Base-by-base conservation (phyloP, 2,797 vertebrate genomes). In the Helicolenus hilgendorfi region DNA sequence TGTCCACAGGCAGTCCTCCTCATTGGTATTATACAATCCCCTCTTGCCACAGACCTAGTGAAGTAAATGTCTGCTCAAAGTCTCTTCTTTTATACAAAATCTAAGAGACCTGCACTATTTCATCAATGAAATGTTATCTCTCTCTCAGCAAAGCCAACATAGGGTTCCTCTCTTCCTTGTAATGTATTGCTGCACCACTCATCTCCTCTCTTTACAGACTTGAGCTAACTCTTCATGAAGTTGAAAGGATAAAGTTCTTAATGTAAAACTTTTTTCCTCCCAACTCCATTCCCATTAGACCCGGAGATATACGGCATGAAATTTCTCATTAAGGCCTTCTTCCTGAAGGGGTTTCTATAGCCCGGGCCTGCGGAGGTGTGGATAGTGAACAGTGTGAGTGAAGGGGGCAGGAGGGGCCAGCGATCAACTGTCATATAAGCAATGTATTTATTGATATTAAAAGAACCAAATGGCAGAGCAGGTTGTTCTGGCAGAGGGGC, bases 321-420 rank as follows among this genome's bases (percentile, higher is more conserved):
- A 91, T 89, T 88, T 87, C 83, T 91, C 83, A 93, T 95, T 92
- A 91, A 85, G 36, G 24, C 71, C 58, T 82, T 65, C 27, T n/a
- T 89, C 72, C 86, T 77, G 27, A 84, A 79, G 69, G 81, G 75
- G 33, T 38, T 87, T 70, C 41, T 79, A 10, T 11, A 45, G 41
- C 67, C 26, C 27, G 0, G 68, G 63, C 69, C 78, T 81, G 71
- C 7, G 67, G 77, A 77, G 64, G 49, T 65, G 53, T 75, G 76
- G 45, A 38, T 18, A 22, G 62, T 24, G 15, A 79, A 75, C 56
- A 85, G 41, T 72, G 49, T 27, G 63, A 63, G 59, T 74, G 27
- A 79, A 72, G 77, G 41, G 70, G 70, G 29, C 41, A 72, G 29
- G 29, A 35, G 53, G 41, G 74, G 41, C 22, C 58, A 27, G 7